phyloP scores from a whole-genome alignment of 2,113 vertebrate genomes.

The Ornithorhynchus anatinus region DNA sequence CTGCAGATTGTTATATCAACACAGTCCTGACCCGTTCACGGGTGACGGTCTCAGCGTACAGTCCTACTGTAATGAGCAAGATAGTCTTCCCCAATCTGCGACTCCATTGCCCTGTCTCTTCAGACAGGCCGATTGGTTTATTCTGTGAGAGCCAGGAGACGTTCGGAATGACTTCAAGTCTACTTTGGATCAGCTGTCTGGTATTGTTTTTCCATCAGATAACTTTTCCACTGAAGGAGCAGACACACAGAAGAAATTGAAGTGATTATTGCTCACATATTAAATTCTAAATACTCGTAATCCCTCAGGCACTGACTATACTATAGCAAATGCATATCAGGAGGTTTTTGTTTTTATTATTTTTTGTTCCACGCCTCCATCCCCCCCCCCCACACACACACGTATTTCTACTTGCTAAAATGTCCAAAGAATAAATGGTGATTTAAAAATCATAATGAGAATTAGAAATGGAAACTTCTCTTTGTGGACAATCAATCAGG shows the following conservation, averaged over 20 bases:
- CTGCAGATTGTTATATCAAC: constrained; percentile 56
- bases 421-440: not conserved
- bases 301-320: not conserved
- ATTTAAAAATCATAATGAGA: not conserved
- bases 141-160: constrained; percentile 49
- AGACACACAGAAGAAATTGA: constrained; percentile 16
- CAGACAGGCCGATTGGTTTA: constrained; percentile 30
- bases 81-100: constrained; percentile 55
- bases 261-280: constrained; percentile 20
- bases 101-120: constrained; percentile 23
- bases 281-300: no score
- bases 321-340: constrained; percentile 30
- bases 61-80: constrained; percentile 53
- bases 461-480: no score
- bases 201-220: not conserved
- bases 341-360: constrained; percentile 3
- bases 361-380: no score
- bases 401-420: not conserved
- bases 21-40: constrained; percentile 14
- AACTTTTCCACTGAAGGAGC: constrained; percentile 14
- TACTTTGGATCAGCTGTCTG: not conserved
- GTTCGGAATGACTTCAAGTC: constrained; percentile 46
- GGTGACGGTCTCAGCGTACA: no score
- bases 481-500: no score
- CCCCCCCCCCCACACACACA: no score